phyloP scores from a whole-genome alignment of 2,797 vertebrate genomes.

The Streptopelia turtur region DNA sequence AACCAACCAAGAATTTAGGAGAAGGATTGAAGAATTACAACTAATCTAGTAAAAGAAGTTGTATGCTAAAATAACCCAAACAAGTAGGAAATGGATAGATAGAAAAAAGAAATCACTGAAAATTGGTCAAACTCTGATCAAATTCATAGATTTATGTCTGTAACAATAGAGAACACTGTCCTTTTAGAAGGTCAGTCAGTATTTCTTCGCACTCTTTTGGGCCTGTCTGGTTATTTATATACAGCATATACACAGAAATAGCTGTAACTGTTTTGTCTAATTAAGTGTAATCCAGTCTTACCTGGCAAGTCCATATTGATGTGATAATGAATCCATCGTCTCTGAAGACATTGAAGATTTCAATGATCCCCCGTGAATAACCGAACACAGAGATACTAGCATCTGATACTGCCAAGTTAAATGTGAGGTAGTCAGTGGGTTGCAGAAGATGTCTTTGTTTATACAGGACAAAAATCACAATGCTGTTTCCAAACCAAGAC shows the following conservation, averaged over 20 bases:
- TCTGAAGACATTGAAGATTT: slow-evolving; percentile 89
- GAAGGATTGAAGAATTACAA: background rate
- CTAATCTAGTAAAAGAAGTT: background rate
- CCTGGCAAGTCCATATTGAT: slow-evolving; percentile 89
- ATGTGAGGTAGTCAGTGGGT: slow-evolving; percentile 87
- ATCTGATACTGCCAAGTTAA: slow-evolving; percentile 88
- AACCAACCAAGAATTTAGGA: background rate
- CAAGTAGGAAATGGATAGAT: background rate
- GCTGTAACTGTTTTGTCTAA: background rate
- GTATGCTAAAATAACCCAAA: background rate
- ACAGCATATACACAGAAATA: background rate
- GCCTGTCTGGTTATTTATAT: background rate
- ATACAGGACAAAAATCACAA: slow-evolving; percentile 88
- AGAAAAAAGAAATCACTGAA: background rate
- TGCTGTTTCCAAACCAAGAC: slow-evolving; percentile 90
- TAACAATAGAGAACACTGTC: background rate
- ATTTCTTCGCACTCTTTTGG: background rate
- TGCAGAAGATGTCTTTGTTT: slow-evolving; percentile 85
- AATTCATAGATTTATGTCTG: background rate
- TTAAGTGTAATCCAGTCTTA: slow-evolving; percentile 62
- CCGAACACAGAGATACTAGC: slow-evolving; percentile 88
- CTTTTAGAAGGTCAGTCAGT: background rate
- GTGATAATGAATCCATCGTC: slow-evolving; percentile 88
- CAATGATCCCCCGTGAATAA: slow-evolving; percentile 88
- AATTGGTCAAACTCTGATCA: background rate